phyloP scores from a whole-genome alignment of 2,888 invertebrate genomes.

The Oligia strigilis region DNA sequence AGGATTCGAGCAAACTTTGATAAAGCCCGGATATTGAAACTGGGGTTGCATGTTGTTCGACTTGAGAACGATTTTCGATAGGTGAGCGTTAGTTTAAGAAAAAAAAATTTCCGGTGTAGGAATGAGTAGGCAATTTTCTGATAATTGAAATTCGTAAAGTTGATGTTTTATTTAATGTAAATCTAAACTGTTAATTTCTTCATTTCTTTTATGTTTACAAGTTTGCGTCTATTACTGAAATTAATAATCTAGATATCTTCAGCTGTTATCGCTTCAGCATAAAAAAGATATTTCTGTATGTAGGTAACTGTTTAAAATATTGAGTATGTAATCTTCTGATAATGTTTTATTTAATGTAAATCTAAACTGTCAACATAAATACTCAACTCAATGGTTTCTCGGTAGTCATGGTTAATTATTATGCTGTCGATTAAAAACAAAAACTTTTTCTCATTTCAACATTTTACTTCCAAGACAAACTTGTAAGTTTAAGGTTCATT shows the following conservation, averaged over 20 bases:
- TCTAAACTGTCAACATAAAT: too few species aligned
- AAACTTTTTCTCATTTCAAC: too few species aligned
- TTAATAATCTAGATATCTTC: background rate
- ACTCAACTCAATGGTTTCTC: too few species aligned
- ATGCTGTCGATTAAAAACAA: too few species aligned
- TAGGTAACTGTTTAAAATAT: too few species aligned
- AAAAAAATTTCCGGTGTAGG: background rate
- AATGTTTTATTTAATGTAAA: too few species aligned
- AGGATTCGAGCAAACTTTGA: constrained; percentile 50
- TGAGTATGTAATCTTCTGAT: too few species aligned
- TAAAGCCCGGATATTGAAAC: constrained; percentile 57
- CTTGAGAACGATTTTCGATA: constrained; percentile 27
- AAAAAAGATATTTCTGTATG: background rate
- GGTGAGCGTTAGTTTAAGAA: constrained; percentile 14
- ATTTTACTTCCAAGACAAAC: too few species aligned
- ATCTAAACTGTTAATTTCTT: background rate
- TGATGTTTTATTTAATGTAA: background rate
- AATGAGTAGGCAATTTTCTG: background rate
- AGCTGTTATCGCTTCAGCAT: too few species aligned
- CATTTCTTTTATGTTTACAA: background rate
- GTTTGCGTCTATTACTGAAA: background rate
- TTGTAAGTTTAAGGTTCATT: too few species aligned
- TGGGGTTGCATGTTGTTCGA: constrained; percentile 40
- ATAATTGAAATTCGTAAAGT: background rate
- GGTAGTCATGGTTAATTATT: too few species aligned